phyloP scores from a whole-genome alignment of 2,113 vertebrate species.

The Suncus etruscus region DNA sequence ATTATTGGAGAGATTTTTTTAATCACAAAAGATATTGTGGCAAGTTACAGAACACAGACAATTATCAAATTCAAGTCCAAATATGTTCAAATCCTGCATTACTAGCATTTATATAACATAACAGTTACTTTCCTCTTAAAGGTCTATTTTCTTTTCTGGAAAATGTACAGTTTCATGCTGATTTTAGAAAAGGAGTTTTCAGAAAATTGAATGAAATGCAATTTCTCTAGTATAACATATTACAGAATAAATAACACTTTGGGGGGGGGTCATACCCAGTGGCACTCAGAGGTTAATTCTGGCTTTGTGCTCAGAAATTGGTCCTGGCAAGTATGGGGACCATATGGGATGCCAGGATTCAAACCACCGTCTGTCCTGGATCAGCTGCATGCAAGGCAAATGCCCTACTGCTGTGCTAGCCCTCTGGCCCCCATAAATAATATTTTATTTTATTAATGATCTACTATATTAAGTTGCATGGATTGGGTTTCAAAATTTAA shows the following conservation, averaged over 20 bases:
- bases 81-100: neutral
- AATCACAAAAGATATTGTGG: neutral
- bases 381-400: no score
- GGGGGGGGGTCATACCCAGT: no score
- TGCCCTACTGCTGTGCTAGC: no score
- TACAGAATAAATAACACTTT: neutral
- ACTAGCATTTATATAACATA: neutral
- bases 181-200: neutral
- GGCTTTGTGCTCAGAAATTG: no score
- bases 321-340: no score
- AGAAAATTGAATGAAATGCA: neutral
- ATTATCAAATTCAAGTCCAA: conserved; percentile 4
- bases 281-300: no score
- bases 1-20: neutral
- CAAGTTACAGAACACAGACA: neutral
- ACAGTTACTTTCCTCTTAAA: neutral
- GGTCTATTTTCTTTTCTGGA: neutral
- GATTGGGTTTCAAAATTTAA: neutral
- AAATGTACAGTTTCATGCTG: neutral
- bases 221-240: neutral
- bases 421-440: no score
- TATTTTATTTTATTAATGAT: no score
- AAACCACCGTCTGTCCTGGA: no score
- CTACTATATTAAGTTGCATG: neutral
- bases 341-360: no score